Percentiles rank a stretch among this genome's conserved stretches.
These are phyloP conservation scores for cattle (Bos taurus) DNA, from an alignment of 2,113 vertebrate species.

Conservation along the genomic window DNA sequence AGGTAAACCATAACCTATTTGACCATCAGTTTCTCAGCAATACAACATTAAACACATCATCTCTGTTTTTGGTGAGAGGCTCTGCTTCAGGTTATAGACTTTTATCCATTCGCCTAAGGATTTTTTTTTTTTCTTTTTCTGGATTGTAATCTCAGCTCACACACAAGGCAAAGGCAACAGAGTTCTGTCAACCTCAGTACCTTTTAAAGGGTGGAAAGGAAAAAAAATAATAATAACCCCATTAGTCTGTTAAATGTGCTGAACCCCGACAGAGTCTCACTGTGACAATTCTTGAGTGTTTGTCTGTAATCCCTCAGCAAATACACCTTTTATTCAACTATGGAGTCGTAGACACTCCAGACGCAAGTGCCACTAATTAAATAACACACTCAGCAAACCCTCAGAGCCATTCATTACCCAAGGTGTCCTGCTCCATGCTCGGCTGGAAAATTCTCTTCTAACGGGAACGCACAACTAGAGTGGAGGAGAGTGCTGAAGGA, in stretches of 20 bases:
- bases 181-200: background rate
- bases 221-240: background rate
- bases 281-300: slow-evolving; percentile 15
- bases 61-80: background rate
- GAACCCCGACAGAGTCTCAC: background rate
- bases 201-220: background rate
- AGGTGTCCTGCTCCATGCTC: background rate
- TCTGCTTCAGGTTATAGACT: background rate
- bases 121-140: background rate
- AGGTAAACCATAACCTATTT: background rate
- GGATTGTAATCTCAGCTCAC: background rate
- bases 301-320: slow-evolving; percentile 49
- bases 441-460: slow-evolving; percentile 7
- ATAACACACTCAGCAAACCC: slow-evolving; percentile 60
- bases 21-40: background rate
- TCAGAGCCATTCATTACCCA: slow-evolving; percentile 55
- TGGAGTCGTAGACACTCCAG: slow-evolving; percentile 35
- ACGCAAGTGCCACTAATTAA: slow-evolving; percentile 66
- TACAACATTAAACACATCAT: background rate
- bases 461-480: background rate
- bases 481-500: background rate
- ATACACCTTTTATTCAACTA: slow-evolving; percentile 31
- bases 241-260: slow-evolving; percentile 15
- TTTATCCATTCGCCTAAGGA: background rate
- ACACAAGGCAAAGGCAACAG: background rate